phyloP scores from a whole-genome alignment of 1,140 invertebrate species.

The Orchesella cincta region DNA sequence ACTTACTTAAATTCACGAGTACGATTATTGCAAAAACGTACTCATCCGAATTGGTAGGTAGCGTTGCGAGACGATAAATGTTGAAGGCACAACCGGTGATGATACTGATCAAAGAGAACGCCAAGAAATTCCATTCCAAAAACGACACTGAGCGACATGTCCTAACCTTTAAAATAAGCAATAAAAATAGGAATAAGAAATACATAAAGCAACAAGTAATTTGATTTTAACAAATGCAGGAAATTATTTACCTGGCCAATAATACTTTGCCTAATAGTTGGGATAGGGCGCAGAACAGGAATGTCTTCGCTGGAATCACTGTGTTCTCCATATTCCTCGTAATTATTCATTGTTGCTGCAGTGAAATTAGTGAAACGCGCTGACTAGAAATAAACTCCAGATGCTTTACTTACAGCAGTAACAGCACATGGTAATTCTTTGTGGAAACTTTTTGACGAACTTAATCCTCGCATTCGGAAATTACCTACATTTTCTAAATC shows the following conservation, averaged over 20 bases:
- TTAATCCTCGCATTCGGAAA: no score
- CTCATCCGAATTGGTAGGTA: conserved; percentile 31
- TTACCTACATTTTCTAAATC: no score
- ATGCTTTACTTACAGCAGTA: no score
- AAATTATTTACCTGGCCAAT: conserved; percentile 14
- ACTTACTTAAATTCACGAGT: conserved; percentile 40
- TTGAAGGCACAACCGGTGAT: conserved; percentile 33
- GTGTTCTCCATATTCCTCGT: neutral
- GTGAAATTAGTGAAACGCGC: no score
- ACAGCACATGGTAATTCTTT: no score
- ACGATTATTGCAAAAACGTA: conserved; percentile 42
- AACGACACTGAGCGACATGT: conserved; percentile 31
- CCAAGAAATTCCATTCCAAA: conserved; percentile 42
- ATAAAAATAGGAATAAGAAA: conserved; percentile 4
- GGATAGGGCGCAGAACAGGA: neutral
- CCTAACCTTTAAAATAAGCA: conserved; percentile 37
- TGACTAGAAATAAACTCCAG: no score
- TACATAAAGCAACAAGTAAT: neutral
- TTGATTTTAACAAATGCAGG: neutral
- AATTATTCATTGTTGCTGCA: no score
- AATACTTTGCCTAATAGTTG: conserved; percentile 24
- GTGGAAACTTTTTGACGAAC: no score
- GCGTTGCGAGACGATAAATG: conserved; percentile 35
- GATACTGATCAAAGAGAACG: conserved; percentile 22
- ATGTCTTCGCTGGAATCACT: conserved; percentile 23